Conservation (phyloP, 1,140 invertebrate genomes). For the Gonatopus flavifemur region DNA sequence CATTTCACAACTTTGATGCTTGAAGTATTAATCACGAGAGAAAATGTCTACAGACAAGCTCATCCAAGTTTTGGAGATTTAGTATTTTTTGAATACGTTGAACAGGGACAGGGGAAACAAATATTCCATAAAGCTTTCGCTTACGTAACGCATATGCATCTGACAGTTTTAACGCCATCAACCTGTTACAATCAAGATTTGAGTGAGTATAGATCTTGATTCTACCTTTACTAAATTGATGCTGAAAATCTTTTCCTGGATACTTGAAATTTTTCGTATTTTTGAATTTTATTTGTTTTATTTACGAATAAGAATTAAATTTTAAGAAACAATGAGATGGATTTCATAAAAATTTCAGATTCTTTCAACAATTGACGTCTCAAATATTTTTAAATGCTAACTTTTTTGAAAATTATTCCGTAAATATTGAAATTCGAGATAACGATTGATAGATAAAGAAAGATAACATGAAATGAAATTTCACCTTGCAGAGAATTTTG, state of each 20-base stretch:
- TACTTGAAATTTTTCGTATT: conserved; percentile 1
- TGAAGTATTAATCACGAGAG: conserved; percentile 24
- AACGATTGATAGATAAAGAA: too few species aligned
- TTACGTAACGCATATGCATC: conserved; percentile 25
- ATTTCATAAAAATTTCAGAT: neutral
- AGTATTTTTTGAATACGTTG: conserved; percentile 30
- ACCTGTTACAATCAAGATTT: conserved; percentile 34
- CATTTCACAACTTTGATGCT: conserved; percentile 28
- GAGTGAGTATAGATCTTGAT: conserved; percentile 4
- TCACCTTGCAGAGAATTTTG: conserved; percentile 13
- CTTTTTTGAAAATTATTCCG: too few species aligned
- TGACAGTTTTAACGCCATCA: conserved; percentile 16
- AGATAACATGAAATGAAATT: too few species aligned
- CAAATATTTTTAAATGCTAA: too few species aligned
- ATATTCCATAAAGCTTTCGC: conserved; percentile 33
- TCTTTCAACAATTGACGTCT: too few species aligned
- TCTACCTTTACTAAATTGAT: neutral
- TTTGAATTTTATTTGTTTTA: conserved; percentile 6
- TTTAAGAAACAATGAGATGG: neutral
- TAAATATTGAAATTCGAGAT: too few species aligned
- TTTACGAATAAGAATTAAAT: neutral
- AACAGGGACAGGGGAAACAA: conserved; percentile 3
- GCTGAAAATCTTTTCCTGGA: neutral
- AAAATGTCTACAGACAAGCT: conserved; percentile 12
- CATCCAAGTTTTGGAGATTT: conserved; percentile 38